Evolutionary conservation across 1,140 invertebrate genomes (phyloP), one percentile per base, ranked within the genome.

Genomic region (Physella acuta): DNA sequence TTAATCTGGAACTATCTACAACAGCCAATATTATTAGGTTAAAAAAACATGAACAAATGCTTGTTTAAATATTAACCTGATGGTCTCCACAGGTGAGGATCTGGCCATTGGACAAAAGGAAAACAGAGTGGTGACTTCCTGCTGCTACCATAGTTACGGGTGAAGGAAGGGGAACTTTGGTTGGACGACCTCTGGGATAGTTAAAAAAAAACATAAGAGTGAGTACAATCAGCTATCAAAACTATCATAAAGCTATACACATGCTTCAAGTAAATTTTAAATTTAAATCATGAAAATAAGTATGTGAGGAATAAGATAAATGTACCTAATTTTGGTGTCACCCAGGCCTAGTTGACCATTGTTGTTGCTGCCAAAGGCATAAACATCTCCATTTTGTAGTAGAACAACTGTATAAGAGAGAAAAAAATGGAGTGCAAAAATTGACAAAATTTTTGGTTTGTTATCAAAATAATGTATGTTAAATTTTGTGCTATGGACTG

Each of bases 51-150:
- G n/a, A n/a, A n/a, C n/a, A n/a, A n/a, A n/a, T n/a, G n/a, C n/a
- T n/a, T n/a, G 17, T 20, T n/a, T 53, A 26, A 33, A 37, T 16
- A 70, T 78, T 72, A 81, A 93, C 92, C 88, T 94, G 92, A 85
- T 94, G 91, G 78, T 90, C 92, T 55, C 97, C 97, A 85, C 95
- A 97, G 0, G 96, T 97, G 76, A 92, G 95, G 4, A 99, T 91
- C 83, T 95, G 91, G 4, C 97, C 97, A 76, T 92, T 92, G 51
- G 89, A 87, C 24, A 94, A 92, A n/a, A 98, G 86, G 26, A 98
- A 85, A 0, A 94, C 93, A 3, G 95, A 94, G 82, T 99, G 97
- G 86, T 97, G 95, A 79, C 93, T 95, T 3, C 97, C 97, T 67
- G 94, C 93, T 4, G 94, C 93, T 26, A 99, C 88, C 78, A 94